Evolutionary conservation across 2,113 vertebrate species (phyloP).

Genomic region (Bettongia penicillata): DNA sequence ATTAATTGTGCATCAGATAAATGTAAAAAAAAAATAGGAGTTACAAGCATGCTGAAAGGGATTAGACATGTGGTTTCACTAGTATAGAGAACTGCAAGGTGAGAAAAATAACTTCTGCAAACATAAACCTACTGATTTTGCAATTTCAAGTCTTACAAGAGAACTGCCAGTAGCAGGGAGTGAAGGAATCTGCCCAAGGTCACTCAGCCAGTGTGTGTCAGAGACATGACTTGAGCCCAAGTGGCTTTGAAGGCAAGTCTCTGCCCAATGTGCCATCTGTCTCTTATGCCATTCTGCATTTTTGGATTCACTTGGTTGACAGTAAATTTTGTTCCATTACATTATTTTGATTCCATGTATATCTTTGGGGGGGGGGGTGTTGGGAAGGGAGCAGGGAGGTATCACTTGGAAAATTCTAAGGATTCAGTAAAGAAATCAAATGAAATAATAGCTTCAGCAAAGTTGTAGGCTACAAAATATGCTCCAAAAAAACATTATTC

Average conservation of each 20-base stretch:
- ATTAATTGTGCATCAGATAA: background rate
- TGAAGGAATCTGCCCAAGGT: background rate
- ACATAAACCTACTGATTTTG: background rate
- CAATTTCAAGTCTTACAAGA: background rate
- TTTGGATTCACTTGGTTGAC: background rate
- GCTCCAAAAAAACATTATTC: background rate
- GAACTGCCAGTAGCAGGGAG: background rate
- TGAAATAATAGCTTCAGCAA: background rate
- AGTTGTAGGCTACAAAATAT: background rate
- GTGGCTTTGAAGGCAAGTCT: background rate
- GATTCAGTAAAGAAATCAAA: background rate
- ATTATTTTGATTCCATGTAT: background rate
- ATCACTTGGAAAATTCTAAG: background rate
- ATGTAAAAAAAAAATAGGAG: background rate
- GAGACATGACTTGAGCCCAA: background rate
- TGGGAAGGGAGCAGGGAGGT: background rate
- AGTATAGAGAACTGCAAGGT: background rate
- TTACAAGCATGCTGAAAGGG: background rate
- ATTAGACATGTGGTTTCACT: background rate
- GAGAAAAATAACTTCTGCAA: background rate
- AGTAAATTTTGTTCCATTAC: background rate
- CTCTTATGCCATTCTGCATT: background rate
- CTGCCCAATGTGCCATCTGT: background rate
- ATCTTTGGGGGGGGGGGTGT: no score
- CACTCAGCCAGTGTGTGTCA: background rate